A percentile compares a stretch with the other conserved stretches of the same genome.
Conservation (phyloP, 2,113 vertebrate genomes). For the Pleuronectes platessa region DNA sequence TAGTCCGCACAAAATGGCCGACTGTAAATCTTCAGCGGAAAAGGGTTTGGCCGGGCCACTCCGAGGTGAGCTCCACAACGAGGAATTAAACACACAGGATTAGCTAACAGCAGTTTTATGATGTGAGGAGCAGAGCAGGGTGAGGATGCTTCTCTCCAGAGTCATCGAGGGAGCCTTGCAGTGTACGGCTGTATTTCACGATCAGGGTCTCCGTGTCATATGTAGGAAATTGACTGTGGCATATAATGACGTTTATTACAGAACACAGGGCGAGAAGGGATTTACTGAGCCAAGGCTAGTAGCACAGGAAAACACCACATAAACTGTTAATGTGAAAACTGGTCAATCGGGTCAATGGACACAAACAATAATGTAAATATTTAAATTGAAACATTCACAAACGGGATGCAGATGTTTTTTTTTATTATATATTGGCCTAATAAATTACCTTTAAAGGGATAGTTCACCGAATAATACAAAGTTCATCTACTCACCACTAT, state of each 20-base stretch:
- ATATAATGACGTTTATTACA: conserved; percentile 35
- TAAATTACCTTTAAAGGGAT: too few relatives aligned
- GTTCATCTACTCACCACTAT: too few relatives aligned
- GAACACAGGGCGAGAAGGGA: not conserved
- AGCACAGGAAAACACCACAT: too few relatives aligned
- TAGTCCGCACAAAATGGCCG: conserved; percentile 78
- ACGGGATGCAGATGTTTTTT: too few relatives aligned
- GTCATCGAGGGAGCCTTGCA: conserved; percentile 30
- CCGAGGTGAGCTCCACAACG: conserved; percentile 66
- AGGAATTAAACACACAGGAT: conserved; percentile 77
- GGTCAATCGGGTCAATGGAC: too few relatives aligned
- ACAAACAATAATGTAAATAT: too few relatives aligned
- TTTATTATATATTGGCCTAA: too few relatives aligned
- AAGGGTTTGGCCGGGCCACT: conserved; percentile 71
- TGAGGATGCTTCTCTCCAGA: conserved; percentile 31
- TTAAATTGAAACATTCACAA: too few relatives aligned
- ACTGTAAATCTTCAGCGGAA: conserved; percentile 75
- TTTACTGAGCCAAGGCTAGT: too few relatives aligned
- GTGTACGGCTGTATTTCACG: conserved; percentile 4
- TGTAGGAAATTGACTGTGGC: not conserved
- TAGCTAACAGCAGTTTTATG: conserved; percentile 73
- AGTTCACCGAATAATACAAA: too few relatives aligned
- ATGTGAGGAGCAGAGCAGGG: conserved; percentile 51
- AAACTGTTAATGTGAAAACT: too few relatives aligned
- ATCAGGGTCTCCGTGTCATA: conserved; percentile 16